phyloP scores from a whole-genome alignment of 2,797 vertebrate genomes.

The Allenopithecus nigroviridis region DNA sequence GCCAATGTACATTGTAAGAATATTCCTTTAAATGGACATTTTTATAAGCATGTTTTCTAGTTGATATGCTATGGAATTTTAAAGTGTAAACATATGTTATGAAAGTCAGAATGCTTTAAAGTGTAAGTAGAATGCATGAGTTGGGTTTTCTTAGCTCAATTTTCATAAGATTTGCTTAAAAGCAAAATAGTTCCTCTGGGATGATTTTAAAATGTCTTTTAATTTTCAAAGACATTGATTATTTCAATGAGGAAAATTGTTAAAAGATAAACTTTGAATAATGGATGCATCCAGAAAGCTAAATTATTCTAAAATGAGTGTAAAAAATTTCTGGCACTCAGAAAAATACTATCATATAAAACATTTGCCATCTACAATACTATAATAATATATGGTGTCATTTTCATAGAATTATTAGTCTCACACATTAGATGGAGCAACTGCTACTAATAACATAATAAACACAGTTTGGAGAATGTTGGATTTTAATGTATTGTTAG shows the following conservation, averaged over 20 bases:
- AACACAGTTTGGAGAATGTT: slow-evolving; percentile 6
- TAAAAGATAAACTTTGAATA: slow-evolving; percentile 8
- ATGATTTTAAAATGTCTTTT: slow-evolving; percentile 21
- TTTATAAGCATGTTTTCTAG: slow-evolving; percentile 82
- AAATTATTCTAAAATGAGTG: neutral
- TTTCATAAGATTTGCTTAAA: slow-evolving; percentile 78
- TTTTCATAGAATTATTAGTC: slow-evolving; percentile 31
- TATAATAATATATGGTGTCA: neutral
- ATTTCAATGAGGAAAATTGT: neutral
- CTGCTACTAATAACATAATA: neutral
- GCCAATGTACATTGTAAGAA: slow-evolving; percentile 72
- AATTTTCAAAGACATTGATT: slow-evolving; percentile 39
- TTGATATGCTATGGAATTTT: slow-evolving; percentile 75
- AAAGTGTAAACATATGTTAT: slow-evolving; percentile 78
- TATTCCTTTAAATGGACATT: slow-evolving; percentile 81
- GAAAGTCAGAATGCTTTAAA: slow-evolving; percentile 55
- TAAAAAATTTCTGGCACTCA: neutral
- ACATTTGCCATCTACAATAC: neutral
- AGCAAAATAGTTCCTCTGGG: neutral
- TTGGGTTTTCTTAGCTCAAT: slow-evolving; percentile 57
- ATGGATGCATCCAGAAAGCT: neutral
- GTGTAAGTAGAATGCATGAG: slow-evolving; percentile 36
- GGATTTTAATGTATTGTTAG: neutral
- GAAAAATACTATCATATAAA: neutral
- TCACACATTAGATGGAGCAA: slow-evolving; percentile 21